Evolutionary conservation across 2,888 invertebrate species (phyloP).

Genomic region (Tholera decimalis): DNA sequence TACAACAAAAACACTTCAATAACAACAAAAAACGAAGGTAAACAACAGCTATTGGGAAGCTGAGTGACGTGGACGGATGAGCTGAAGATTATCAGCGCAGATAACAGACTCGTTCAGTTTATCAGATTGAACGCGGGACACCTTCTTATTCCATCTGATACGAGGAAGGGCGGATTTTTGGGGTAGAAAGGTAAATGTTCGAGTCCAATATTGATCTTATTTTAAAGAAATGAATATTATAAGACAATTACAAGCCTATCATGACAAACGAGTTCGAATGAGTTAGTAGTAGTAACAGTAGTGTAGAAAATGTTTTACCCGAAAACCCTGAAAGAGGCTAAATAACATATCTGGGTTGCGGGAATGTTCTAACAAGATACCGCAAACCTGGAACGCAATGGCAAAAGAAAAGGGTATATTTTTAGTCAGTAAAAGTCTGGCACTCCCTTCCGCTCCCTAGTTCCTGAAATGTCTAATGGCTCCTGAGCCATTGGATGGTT

Average conservation of each 20-base stretch:
- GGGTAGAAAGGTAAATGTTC: constrained; percentile 3
- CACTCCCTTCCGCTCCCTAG: no score
- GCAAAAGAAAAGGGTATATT: no score
- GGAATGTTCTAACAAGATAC: no score
- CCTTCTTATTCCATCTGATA: constrained; percentile 20
- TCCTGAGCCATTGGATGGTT: no score
- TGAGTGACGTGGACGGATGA: constrained; percentile 65
- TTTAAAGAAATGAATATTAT: background rate
- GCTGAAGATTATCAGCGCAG: constrained; percentile 64
- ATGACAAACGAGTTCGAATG: no score
- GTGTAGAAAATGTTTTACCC: background rate
- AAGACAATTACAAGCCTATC: no score
- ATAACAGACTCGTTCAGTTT: constrained; percentile 64
- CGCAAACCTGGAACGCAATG: no score
- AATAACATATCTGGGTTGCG: no score
- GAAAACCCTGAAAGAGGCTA: background rate
- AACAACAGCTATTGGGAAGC: constrained; percentile 30
- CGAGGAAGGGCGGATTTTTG: background rate
- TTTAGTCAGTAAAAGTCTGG: no score
- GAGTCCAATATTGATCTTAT: background rate
- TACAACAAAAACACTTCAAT: background rate
- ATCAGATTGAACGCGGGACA: constrained; percentile 29
- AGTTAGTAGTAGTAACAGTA: no score
- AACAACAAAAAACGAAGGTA: constrained; percentile 25
- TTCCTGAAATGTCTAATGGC: no score